Evolutionary conservation across 2,113 vertebrate species (phyloP), one percentile per base, ranked within the genome.

Genomic region (Pelecanoides urinatrix): DNA sequence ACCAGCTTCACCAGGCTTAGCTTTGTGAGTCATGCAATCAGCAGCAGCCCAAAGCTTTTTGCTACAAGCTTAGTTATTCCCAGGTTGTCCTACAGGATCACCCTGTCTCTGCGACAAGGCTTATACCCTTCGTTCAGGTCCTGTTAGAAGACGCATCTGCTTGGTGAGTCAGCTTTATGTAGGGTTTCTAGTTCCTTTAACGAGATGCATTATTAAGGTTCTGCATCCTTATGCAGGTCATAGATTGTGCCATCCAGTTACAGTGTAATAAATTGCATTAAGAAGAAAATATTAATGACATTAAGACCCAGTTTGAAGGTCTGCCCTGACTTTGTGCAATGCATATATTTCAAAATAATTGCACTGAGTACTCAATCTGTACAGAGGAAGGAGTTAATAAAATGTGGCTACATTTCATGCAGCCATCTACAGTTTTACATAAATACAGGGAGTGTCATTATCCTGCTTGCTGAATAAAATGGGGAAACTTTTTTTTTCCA

Each of bases 71-170:
- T 56, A 49, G 86, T 77, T 95, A 61, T 94, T 92, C 92, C 92
- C 83, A 61, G 56, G 79, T 72, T 94, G 92, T 92, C 95, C 94
- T 95, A 78, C 91, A 91, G 94, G 94, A 97, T 96, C 91, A 52
- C 95, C 94, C 88, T 88, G 93, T 77, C 88, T 79, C 83, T 0
- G 0, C 11, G 4, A 38, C 4, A 5, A 86, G 76, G 67, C 29
- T 90, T 29, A 10, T 38, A 47, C 34, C 56, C 65, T 91, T 92
- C 14, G 0, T n/a, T 80, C 38, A 6, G 68, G 83, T 81, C 56
- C 86, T 96, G 68, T 44, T 94, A 56, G 68, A 45, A 79, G 88
- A 63, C 5, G 9, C 79, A 36, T 67, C 94, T 93, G 55, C 63
- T 16, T 10, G 56, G 44, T 92, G 96, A 94, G 56, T 94, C 91